Evolutionary conservation across 1,140 invertebrate species (phyloP), one percentile per base, ranked within the genome.

Genomic region (Heliothis virescens): DNA sequence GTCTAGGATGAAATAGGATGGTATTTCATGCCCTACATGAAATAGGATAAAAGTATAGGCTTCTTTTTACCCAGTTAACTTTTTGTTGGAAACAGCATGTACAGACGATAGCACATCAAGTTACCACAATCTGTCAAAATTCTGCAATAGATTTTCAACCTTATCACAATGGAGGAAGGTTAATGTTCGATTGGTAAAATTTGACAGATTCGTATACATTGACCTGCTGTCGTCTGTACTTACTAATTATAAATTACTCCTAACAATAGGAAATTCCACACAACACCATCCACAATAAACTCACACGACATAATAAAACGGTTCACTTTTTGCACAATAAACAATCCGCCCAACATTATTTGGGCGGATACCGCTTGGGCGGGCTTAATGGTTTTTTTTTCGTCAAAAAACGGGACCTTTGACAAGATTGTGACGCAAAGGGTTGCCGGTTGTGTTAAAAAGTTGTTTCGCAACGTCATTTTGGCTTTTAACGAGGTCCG

Each of bases 391-490:
- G 16, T 74, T 18, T 59, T 41, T 74, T 74, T 74, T 60, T 74
- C 15, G 53, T 73, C 53, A 67, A 67, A 67, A 67, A 67, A 41
- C 16, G 62, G 65, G 57, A 50, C 34, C 41, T 60, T 74, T 74
- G 72, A 74, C 72, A 60, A 47, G 72, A 4, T 60, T 74, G 34
- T 34, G 57, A 74, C 53, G 29, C 57, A 57, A 73, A 73, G 72
- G 72, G 72, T 74, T 74, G 57, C n/a, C 47, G 57, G 29, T 57
- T 21, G 52, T 74, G 53, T 50, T 74, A 74, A 74, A 72, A 74
- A 74, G 72, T 74, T 74, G 53, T 74, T 74, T 74, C 34, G 72
- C 57, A 10, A 47, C 60, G 72, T 74, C 72, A 74, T 74, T 74
- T 15, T 60, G 55, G 34, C 62, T 59, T 60, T 60, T 74, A 74